Evolutionary conservation across 2,113 vertebrate genomes (phyloP).

Genomic region (Dromaius novaehollandiae): DNA sequence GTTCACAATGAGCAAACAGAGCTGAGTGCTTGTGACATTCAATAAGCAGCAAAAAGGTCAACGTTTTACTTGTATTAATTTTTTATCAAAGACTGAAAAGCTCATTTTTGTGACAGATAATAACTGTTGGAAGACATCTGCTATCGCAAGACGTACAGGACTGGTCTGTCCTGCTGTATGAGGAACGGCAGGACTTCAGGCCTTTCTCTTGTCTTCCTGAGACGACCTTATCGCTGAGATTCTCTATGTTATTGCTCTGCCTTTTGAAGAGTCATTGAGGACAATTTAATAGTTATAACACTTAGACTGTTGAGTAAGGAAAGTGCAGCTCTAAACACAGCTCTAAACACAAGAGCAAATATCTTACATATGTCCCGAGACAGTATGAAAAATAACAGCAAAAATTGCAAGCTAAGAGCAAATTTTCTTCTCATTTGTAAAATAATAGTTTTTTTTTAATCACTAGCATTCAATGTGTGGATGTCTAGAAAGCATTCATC

Average conservation of each 20-base stretch:
- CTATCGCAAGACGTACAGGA: background rate
- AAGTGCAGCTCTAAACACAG: background rate
- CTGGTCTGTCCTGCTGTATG: accelerated
- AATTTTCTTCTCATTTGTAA: background rate
- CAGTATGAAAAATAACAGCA: background rate
- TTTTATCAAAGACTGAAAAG: constrained; percentile 49
- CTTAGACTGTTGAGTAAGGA: background rate
- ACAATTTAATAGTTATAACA: background rate
- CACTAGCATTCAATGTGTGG: background rate
- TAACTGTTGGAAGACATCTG: background rate
- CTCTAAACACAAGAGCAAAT: background rate
- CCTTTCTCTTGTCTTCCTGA: background rate
- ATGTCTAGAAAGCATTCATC: background rate
- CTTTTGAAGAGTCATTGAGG: background rate
- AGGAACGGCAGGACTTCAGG: background rate
- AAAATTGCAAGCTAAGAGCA: background rate
- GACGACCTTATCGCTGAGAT: background rate
- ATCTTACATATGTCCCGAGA: background rate
- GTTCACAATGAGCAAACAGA: constrained; percentile 2
- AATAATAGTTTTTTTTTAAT: background rate
- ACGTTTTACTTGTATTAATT: constrained; percentile 8
- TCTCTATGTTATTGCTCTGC: background rate
- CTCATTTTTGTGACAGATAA: constrained; percentile 36
- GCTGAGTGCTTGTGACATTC: constrained; percentile 2
- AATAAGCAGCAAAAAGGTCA: constrained; percentile 42